A percentile compares a stretch with the other conserved stretches of the same genome.
Conservation (phyloP, 2,797 vertebrate species). For the Trachurus trachurus region DNA sequence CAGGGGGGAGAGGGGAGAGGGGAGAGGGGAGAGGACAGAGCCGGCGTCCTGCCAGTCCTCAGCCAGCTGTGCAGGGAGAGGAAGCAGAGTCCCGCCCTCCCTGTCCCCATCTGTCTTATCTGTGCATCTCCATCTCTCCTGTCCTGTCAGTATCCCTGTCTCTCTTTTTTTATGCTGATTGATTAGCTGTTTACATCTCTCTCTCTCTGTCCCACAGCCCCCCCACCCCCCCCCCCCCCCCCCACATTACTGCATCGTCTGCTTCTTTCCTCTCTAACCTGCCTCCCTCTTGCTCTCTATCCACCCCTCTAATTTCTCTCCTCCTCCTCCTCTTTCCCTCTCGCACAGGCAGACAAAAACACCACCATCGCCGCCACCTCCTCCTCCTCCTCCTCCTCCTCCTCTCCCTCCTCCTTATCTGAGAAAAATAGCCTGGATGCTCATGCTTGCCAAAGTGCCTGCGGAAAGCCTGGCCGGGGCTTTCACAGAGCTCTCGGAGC, state of each 20-base stretch:
- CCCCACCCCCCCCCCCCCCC: not conserved
- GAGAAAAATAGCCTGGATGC: conserved; percentile 77
- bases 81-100: conserved; percentile 19
- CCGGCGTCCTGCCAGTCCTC: conserved; percentile 51
- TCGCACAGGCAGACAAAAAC: conserved; percentile 68
- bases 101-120: conserved; percentile 48
- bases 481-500: conserved; percentile 69
- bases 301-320: conserved; percentile 23
- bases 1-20: not conserved
- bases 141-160: conserved; percentile 10
- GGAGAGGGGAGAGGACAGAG: conserved; percentile 38
- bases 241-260: conserved; percentile 30
- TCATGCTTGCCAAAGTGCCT: conserved; percentile 78
- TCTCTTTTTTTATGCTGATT: conserved; percentile 39
- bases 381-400: conserved; percentile 15
- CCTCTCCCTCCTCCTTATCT: conserved; percentile 51
- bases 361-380: conserved; percentile 23
- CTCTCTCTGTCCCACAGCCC: conserved; percentile 15
- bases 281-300: conserved; percentile 18
- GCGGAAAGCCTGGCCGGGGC: conserved; percentile 71
- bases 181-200: conserved; percentile 59
- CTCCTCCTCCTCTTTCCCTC: conserved; percentile 30
- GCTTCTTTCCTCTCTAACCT: conserved; percentile 23
- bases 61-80: conserved; percentile 73
- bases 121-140: conserved; percentile 25